These are phyloP conservation scores for Eolophus roseicapilla DNA, from an alignment of 2,113 vertebrate species.

Conservation along the genomic window DNA sequence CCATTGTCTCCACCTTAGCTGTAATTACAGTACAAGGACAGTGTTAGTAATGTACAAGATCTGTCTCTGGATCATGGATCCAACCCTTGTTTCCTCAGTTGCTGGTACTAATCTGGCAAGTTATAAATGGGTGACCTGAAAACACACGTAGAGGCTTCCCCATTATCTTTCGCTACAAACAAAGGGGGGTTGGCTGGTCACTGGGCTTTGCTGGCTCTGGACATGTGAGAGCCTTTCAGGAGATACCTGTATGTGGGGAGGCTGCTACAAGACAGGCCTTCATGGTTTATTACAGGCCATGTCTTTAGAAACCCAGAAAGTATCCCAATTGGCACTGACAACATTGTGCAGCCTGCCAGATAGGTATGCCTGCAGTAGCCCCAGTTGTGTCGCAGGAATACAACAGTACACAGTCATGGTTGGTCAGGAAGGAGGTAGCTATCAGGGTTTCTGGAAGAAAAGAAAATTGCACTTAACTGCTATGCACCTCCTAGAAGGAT, in stretches of 20 bases:
- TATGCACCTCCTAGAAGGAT: not conserved
- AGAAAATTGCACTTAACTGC: not conserved
- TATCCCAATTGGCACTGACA: not conserved
- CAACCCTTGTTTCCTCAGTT: not conserved
- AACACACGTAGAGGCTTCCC: not conserved
- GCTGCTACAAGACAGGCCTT: not conserved
- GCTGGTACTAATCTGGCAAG: not conserved
- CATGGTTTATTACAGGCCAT: not conserved
- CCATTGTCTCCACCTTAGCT: not conserved
- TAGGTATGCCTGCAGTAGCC: not conserved
- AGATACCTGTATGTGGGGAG: fast-evolving
- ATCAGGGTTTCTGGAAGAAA: not conserved
- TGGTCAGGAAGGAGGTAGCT: not conserved
- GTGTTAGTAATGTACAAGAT: not conserved
- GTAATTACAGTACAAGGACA: not conserved
- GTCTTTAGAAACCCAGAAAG: not conserved
- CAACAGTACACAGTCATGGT: not conserved
- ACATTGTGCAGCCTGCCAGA: not conserved
- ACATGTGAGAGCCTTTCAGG: not conserved
- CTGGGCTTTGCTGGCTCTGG: not conserved
- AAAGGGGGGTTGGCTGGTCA: not conserved
- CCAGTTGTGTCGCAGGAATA: not conserved
- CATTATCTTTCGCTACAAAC: not conserved
- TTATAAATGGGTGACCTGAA: not conserved
- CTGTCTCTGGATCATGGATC: not conserved